Conservation (phyloP, 2,797 vertebrate genomes). For the Micromesistius poutassou region DNA sequence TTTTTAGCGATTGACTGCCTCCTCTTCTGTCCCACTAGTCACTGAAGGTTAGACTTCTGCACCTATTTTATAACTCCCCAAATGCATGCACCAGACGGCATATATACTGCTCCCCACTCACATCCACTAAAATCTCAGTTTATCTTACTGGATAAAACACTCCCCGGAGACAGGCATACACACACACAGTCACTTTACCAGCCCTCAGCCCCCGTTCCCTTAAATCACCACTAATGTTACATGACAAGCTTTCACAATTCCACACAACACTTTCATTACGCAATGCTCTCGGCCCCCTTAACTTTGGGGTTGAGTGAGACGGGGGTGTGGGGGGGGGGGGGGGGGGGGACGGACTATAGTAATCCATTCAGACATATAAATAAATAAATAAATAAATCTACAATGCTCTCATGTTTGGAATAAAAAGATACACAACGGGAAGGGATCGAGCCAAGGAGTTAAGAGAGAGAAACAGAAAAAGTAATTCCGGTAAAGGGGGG, state of each 20-base stretch:
- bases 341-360: neutral
- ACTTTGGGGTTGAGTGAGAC: neutral
- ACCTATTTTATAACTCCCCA: neutral
- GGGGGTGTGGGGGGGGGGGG: neutral
- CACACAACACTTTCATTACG: constrained; percentile 46
- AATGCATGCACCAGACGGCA: neutral
- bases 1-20: neutral
- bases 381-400: constrained; percentile 36
- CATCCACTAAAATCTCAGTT: constrained; percentile 17
- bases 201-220: constrained; percentile 31
- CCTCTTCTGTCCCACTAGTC: neutral
- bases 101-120: neutral
- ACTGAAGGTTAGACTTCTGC: neutral
- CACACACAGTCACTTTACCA: constrained; percentile 37
- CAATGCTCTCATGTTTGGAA: constrained; percentile 10
- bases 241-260: constrained; percentile 50
- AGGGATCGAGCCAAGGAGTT: neutral
- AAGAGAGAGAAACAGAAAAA: constrained; percentile 24
- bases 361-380: constrained; percentile 43
- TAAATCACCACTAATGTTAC: constrained; percentile 56
- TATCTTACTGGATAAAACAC: constrained; percentile 37
- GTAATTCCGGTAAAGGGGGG: constrained; percentile 47
- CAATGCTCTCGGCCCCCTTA: constrained; percentile 20
- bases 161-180: constrained; percentile 20
- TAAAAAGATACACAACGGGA: neutral